Evolutionary conservation across 92 coral and sea anemone genomes (phyloP).

Genomic region (Pocillopora grandis): DNA sequence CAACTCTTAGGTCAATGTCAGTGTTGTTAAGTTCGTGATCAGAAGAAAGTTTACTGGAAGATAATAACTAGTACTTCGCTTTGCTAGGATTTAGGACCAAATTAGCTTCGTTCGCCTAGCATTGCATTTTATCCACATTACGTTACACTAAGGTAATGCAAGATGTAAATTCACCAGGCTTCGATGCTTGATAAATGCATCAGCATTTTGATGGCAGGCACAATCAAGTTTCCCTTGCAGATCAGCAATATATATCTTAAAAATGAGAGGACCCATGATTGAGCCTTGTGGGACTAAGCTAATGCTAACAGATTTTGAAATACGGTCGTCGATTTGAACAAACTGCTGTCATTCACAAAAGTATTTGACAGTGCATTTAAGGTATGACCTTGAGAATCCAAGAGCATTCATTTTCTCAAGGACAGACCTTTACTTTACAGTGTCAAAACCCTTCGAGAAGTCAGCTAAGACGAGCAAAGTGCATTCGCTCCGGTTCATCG

Average conservation of each 20-base stretch:
- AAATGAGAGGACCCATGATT: conserved; percentile 23
- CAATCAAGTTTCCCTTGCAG: conserved; percentile 5
- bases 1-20: neutral
- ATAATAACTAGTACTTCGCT: neutral
- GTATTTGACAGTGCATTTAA: conserved; percentile 8
- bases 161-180: conserved; percentile 18
- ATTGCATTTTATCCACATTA: neutral
- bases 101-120: conserved; percentile 10
- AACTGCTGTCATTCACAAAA: conserved; percentile 5
- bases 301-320: too few species aligned
- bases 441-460: conserved; percentile 9
- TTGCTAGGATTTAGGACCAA: conserved; percentile 12
- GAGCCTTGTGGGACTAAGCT: conserved; percentile 20
- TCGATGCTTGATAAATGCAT: conserved; percentile 14
- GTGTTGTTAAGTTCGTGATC: neutral
- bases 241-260: conserved; percentile 29
- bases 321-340: too few species aligned
- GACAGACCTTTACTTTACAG: neutral
- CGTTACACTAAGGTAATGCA: neutral
- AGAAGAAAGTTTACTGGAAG: conserved; percentile 3
- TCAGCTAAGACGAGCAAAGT: neutral
- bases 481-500: neutral
- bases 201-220: conserved; percentile 28
- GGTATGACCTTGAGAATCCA: conserved; percentile 9
- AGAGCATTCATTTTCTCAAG: neutral